A percentile compares a stretch with the other conserved stretches of the same genome.
Conservation (phyloP, 2,888 invertebrate genomes). For the Tachina lurida region DNA sequence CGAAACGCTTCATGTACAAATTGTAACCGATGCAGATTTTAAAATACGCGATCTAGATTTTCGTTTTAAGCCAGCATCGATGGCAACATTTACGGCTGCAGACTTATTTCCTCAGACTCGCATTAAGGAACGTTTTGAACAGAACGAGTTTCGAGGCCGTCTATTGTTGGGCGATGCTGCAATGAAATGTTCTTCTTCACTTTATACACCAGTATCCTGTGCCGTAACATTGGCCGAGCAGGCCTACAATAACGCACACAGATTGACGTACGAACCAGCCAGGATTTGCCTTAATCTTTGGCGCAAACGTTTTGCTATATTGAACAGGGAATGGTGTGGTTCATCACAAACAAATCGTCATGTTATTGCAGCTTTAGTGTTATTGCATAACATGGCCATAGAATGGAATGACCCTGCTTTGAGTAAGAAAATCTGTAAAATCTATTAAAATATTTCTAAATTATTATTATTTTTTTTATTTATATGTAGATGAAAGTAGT, state of each 20-base stretch:
- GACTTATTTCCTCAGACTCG: conserved; percentile 76
- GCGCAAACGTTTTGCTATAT: conserved; percentile 76
- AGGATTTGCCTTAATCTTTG: conserved; percentile 75
- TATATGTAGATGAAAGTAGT: conserved; percentile 37
- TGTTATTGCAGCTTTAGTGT: conserved; percentile 77
- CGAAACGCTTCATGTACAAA: conserved; percentile 74
- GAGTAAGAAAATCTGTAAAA: conserved; percentile 66
- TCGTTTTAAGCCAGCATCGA: conserved; percentile 68
- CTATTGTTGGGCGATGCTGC: conserved; percentile 76
- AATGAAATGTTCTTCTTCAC: conserved; percentile 75
- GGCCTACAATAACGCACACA: conserved; percentile 77
- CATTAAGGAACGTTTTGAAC: conserved; percentile 79
- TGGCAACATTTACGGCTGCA: conserved; percentile 58
- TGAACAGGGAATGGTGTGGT: conserved; percentile 74
- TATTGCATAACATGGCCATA: conserved; percentile 79
- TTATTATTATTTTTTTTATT: conserved; percentile 16
- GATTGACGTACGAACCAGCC: conserved; percentile 76
- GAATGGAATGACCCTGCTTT: conserved; percentile 78
- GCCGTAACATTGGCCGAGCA: conserved; percentile 75
- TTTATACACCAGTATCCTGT: conserved; percentile 77
- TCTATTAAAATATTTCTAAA: conserved; percentile 13
- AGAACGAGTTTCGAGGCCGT: conserved; percentile 79
- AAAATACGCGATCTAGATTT: conserved; percentile 79
- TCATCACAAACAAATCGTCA: conserved; percentile 76
- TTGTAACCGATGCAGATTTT: conserved; percentile 77